Evolutionary conservation across 2,113 vertebrate species (phyloP).

Genomic region (Paramormyrops kingsleyae): DNA sequence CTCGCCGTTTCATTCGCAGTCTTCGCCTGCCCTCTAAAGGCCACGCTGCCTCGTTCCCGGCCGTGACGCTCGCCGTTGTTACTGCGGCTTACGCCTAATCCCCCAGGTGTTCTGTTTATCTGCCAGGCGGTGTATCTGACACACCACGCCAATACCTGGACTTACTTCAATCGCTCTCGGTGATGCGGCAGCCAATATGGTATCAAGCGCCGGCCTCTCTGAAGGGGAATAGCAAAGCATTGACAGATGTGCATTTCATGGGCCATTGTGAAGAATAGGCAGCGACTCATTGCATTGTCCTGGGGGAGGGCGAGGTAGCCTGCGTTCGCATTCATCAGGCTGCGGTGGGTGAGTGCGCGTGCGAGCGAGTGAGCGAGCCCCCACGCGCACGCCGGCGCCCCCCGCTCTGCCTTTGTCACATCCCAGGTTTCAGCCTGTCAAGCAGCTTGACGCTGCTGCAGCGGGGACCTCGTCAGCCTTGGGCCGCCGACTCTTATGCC

Average conservation of each 20-base stretch:
- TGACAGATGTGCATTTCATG: slow-evolving; percentile 53
- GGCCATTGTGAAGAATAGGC: slow-evolving; percentile 45
- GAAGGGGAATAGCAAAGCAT: slow-evolving; percentile 28
- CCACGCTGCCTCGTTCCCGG: slow-evolving; percentile 57
- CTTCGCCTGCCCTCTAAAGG: slow-evolving; percentile 99
- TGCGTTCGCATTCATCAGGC: slow-evolving; percentile 52
- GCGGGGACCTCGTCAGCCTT: slow-evolving; percentile 32
- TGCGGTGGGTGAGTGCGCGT: slow-evolving; percentile 33
- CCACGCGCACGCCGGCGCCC: slow-evolving; percentile 31
- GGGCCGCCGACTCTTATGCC: slow-evolving; percentile 28
- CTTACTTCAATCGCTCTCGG: slow-evolving; percentile 57
- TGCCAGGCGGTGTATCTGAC: slow-evolving; percentile 58
- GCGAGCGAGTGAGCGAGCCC: neutral
- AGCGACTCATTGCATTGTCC: slow-evolving; percentile 42
- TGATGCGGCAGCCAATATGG: slow-evolving; percentile 48
- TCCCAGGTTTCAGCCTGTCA: slow-evolving; percentile 53
- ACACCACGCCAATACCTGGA: slow-evolving; percentile 60
- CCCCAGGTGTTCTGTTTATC: slow-evolving; percentile 72
- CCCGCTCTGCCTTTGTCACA: slow-evolving; percentile 56
- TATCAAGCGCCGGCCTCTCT: slow-evolving; percentile 45
- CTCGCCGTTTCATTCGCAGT: slow-evolving; percentile 72
- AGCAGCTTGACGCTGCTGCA: slow-evolving; percentile 43
- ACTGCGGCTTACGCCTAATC: slow-evolving; percentile 55
- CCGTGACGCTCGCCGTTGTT: slow-evolving; percentile 46
- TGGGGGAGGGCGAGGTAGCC: slow-evolving; percentile 48